These are phyloP conservation scores for Aphis gossypii DNA, from an alignment of 1,140 invertebrate genomes.

Conservation along the genomic window DNA sequence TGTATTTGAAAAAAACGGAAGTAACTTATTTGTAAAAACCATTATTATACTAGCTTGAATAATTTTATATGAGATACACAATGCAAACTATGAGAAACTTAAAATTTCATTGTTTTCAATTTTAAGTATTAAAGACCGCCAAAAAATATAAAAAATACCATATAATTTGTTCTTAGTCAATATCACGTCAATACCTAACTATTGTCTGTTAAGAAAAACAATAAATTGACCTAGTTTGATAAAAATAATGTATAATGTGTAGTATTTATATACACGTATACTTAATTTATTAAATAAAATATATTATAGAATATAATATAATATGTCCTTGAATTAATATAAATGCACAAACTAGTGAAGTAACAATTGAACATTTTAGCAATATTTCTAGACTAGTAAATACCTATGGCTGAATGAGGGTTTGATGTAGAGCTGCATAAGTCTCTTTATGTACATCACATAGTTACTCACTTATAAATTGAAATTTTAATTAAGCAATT, in stretches of 20 bases:
- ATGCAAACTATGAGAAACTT: background rate
- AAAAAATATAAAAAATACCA: background rate
- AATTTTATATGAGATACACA: background rate
- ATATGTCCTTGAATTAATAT: constrained; percentile 28
- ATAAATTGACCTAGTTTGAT: constrained; percentile 1
- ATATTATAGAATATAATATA: background rate
- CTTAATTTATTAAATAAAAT: background rate
- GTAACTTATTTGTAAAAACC: background rate
- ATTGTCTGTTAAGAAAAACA: background rate
- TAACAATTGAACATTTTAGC: background rate
- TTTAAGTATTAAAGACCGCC: background rate
- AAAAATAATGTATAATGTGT: background rate
- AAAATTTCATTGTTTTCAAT: background rate
- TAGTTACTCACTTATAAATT: background rate
- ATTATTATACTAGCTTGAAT: background rate
- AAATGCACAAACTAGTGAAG: background rate
- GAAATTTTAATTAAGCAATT: background rate
- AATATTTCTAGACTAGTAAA: background rate
- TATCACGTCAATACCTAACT: too few species aligned
- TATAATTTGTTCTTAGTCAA: background rate
- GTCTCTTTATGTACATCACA: background rate
- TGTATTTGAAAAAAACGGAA: background rate
- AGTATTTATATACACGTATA: too few species aligned
- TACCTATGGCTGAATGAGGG: background rate
- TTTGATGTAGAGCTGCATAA: background rate